Conservation (phyloP, 1,140 invertebrate genomes). For the Neotoxoptera formosana region DNA sequence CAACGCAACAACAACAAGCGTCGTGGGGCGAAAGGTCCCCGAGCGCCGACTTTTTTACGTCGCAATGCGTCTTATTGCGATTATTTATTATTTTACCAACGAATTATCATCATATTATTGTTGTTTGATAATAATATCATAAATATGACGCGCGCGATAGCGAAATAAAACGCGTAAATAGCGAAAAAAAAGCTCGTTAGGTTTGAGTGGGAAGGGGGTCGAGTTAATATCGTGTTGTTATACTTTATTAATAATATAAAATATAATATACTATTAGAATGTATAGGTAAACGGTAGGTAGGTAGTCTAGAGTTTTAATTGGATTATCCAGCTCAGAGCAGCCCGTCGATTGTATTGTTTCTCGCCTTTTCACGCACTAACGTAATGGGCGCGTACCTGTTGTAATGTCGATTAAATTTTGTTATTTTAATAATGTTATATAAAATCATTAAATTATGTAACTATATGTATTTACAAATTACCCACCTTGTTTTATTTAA, state of each 20-base stretch:
- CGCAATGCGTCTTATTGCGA: neutral
- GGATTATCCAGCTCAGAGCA: neutral
- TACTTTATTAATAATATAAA: neutral
- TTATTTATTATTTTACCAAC: neutral
- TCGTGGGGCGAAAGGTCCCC: neutral
- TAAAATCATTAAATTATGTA: conserved; percentile 4
- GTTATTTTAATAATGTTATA: neutral
- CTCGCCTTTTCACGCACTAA: neutral
- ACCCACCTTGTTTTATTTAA: neutral
- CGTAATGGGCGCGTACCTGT: neutral
- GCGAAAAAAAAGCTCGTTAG: neutral
- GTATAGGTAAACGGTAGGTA: neutral
- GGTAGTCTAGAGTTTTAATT: neutral
- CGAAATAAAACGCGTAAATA: neutral
- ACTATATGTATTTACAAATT: neutral
- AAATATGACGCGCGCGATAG: neutral
- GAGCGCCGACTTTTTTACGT: neutral
- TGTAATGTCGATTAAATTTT: neutral
- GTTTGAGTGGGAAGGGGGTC: neutral
- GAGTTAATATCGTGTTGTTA: neutral
- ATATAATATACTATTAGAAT: neutral
- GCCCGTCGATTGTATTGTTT: neutral
- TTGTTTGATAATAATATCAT: neutral
- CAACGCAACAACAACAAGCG: neutral
- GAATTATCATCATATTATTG: no score